A percentile compares a stretch with the other conserved stretches of the same genome.
Conservation (phyloP, 1,140 invertebrate species). For the Sitophilus oryzae region DNA sequence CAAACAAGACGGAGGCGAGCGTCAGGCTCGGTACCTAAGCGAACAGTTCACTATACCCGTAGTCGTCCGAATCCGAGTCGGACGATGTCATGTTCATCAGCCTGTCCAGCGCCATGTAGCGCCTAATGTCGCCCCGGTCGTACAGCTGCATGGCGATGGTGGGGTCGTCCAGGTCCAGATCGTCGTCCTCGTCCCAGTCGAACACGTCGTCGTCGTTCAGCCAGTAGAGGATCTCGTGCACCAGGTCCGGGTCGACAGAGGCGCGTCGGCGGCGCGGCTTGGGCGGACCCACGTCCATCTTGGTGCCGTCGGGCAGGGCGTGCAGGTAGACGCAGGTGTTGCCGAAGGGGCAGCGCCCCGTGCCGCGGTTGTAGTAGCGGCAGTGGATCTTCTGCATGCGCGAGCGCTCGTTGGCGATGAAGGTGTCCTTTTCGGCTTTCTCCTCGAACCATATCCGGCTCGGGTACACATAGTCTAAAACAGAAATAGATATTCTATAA, state of each 20-base stretch:
- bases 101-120: conserved; percentile 15
- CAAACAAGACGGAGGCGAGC: too few species aligned
- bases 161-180: conserved; percentile 17
- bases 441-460: conserved; percentile 79
- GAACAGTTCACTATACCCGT: too few species aligned
- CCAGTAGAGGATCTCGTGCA: conserved; percentile 20
- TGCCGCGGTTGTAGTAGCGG: conserved; percentile 77
- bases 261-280: conserved; percentile 44
- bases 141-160: conserved; percentile 22
- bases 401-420: conserved; percentile 71
- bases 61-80: conserved; percentile 12
- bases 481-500: not conserved
- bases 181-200: conserved; percentile 2
- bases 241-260: conserved; percentile 1
- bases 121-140: conserved; percentile 18
- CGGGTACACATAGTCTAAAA: conserved; percentile 82
- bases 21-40: too few species aligned
- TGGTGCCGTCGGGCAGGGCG: conserved; percentile 71
- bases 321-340: conserved; percentile 88
- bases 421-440: conserved; percentile 75
- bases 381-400: conserved; percentile 72
- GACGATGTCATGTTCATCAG: conserved; percentile 7
- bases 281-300: conserved; percentile 64
- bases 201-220: conserved; percentile 13
- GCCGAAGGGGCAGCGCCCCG: conserved; percentile 80